phyloP scores from a whole-genome alignment of 35 echinoderm and acorn worm species.

The Anneissia japonica region DNA sequence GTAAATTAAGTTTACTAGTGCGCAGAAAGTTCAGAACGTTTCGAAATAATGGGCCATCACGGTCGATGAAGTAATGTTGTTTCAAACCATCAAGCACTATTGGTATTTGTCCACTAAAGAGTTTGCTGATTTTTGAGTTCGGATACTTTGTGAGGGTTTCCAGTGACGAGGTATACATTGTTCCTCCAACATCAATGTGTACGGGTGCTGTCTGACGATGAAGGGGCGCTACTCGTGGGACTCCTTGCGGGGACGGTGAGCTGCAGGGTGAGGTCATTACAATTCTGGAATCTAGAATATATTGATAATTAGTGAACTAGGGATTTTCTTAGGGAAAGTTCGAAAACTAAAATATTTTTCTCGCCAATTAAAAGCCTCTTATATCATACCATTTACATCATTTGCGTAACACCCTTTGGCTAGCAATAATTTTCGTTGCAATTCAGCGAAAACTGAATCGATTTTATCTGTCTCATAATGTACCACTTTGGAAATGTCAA shows the following conservation, averaged over 20 bases:
- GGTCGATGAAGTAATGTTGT: conserved; percentile 98
- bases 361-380: too few relatives aligned
- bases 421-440: too few relatives aligned
- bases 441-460: too few relatives aligned
- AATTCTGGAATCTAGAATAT: not conserved
- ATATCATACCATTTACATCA: too few relatives aligned
- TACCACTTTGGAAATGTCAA: too few relatives aligned
- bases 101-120: conserved; percentile 90
- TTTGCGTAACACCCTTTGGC: too few relatives aligned
- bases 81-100: conserved; percentile 93
- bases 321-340: too few relatives aligned
- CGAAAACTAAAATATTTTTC: too few relatives aligned
- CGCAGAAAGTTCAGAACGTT: conserved; percentile 94
- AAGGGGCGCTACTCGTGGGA: conserved; percentile 80
- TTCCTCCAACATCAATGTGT: conserved; percentile 97
- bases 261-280: not conserved
- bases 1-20: conserved; percentile 60
- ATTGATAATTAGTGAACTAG: too few relatives aligned
- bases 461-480: too few relatives aligned
- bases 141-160: conserved; percentile 86
- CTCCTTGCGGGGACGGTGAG: conserved; percentile 28
- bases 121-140: conserved; percentile 79
- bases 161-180: conserved; percentile 90
- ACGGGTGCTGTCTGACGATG: conserved; percentile 79
- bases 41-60: conserved; percentile 90